Evolutionary conservation across 1,140 invertebrate species (phyloP).

Genomic region (Bombus haemorrhoidalis): DNA sequence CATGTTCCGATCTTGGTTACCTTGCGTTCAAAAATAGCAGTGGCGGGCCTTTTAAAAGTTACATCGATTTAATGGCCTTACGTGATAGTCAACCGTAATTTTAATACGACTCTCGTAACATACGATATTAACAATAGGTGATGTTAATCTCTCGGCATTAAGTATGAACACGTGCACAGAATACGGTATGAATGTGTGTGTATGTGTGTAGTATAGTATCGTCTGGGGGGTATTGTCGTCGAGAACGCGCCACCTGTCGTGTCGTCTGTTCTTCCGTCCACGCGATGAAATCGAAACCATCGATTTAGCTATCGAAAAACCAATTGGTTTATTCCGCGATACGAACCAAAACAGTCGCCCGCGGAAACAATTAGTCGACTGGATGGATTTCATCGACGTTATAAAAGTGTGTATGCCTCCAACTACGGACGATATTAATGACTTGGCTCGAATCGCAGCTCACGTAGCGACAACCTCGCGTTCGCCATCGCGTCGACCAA

Average conservation of each 20-base stretch:
- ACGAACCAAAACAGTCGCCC: background rate
- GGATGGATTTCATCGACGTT: conserved; percentile 22
- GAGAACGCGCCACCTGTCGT: background rate
- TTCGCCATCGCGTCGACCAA: conserved; percentile 58
- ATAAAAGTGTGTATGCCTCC: conserved; percentile 21
- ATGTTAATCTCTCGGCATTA: conserved; percentile 21
- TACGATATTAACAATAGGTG: conserved; percentile 23
- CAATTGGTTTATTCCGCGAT: background rate
- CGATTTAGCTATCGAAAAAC: background rate
- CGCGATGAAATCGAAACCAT: background rate
- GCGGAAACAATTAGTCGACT: conserved; percentile 24
- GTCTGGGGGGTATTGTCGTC: too few relatives aligned
- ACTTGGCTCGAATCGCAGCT: conserved; percentile 63
- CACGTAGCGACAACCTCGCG: conserved; percentile 67
- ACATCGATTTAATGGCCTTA: conserved; percentile 1
- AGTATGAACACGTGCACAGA: conserved; percentile 3
- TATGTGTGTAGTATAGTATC: too few relatives aligned
- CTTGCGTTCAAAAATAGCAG: background rate
- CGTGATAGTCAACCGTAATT: background rate
- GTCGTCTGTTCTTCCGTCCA: too few relatives aligned
- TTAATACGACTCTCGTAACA: background rate
- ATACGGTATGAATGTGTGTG: background rate
- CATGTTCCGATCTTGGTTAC: background rate
- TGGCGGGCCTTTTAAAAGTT: background rate
- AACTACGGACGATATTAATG: conserved; percentile 58